Evolutionary conservation across 2,797 vertebrate genomes (phyloP).

Genomic region (Clamator glandarius): DNA sequence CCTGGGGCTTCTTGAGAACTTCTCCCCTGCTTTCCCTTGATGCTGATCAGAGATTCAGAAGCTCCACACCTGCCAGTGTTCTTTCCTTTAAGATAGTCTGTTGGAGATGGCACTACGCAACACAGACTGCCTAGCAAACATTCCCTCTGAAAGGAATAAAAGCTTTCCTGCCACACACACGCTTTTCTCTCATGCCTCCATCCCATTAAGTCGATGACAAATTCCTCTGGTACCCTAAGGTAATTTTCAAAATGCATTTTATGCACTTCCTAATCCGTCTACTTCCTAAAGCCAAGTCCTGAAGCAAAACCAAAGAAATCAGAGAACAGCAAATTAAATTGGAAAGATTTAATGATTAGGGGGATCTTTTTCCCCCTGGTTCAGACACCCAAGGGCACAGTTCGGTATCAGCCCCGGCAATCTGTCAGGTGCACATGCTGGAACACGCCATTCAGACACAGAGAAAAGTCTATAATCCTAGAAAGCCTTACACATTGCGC

Average conservation of each 20-base stretch:
- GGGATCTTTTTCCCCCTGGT: rapidly evolving
- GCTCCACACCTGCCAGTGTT: not conserved
- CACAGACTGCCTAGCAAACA: not conserved
- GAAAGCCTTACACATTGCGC: conserved; percentile 40
- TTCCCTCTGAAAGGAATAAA: not conserved
- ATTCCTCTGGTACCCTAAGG: not conserved
- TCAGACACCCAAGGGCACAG: not conserved
- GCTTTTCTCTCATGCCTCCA: not conserved
- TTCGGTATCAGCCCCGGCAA: rapidly evolving
- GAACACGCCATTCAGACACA: not conserved
- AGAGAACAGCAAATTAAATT: not conserved
- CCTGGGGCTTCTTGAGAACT: not conserved
- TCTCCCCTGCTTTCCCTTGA: not conserved
- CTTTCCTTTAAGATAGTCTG: not conserved
- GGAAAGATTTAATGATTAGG: not conserved
- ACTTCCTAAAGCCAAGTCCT: not conserved
- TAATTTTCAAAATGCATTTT: not conserved
- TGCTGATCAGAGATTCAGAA: not conserved
- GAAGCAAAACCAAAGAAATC: not conserved
- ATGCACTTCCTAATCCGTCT: not conserved
- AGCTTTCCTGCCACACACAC: not conserved
- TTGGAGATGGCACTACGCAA: not conserved
- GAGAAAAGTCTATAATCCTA: not conserved
- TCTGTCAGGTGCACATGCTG: not conserved
- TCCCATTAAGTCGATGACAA: not conserved